phyloP scores from a whole-genome alignment of 2,113 vertebrate species.

The Rutilus rutilus region DNA sequence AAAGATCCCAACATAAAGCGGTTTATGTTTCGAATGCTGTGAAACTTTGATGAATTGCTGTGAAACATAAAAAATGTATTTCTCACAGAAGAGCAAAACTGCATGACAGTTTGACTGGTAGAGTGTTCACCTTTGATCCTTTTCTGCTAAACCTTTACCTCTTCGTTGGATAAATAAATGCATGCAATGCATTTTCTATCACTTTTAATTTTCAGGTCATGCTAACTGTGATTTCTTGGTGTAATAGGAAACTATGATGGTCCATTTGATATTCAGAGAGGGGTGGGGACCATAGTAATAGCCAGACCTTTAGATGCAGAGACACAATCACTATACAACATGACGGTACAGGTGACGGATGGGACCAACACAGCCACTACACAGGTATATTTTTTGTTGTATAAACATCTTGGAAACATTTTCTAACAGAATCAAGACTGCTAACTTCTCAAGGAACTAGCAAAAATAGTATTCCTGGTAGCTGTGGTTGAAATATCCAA shows the following conservation, averaged over 20 bases:
- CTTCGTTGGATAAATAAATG: not conserved
- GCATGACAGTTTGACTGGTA: conserved; percentile 28
- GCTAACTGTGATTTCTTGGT: conserved; percentile 25
- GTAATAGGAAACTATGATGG: conserved; percentile 91
- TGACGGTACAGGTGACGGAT: conserved; percentile 96
- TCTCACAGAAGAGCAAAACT: conserved; percentile 4
- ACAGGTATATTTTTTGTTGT: conserved; percentile 81
- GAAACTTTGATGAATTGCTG: conserved; percentile 48
- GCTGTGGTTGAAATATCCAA: not conserved
- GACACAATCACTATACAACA: conserved; percentile 89
- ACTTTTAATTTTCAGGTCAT: not conserved
- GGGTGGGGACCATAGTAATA: conserved; percentile 90
- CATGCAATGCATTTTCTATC: not conserved
- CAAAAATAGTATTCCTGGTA: conserved; percentile 1
- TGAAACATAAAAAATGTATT: conserved; percentile 34
- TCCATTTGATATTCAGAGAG: conserved; percentile 90
- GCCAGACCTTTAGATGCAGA: conserved; percentile 94
- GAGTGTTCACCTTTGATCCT: conserved; percentile 22
- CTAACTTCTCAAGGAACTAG: conserved; percentile 1
- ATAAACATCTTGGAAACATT: not conserved
- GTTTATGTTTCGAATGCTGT: conserved; percentile 36
- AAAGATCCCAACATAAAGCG: conserved; percentile 41
- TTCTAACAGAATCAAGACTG: not conserved
- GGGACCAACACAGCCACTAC: conserved; percentile 89
- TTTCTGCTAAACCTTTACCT: not conserved